A percentile compares a stretch with the other conserved stretches of the same genome.
phyloP scores from a whole-genome alignment of 2,113 vertebrate genomes.

The Choloepus hoffmanni region DNA sequence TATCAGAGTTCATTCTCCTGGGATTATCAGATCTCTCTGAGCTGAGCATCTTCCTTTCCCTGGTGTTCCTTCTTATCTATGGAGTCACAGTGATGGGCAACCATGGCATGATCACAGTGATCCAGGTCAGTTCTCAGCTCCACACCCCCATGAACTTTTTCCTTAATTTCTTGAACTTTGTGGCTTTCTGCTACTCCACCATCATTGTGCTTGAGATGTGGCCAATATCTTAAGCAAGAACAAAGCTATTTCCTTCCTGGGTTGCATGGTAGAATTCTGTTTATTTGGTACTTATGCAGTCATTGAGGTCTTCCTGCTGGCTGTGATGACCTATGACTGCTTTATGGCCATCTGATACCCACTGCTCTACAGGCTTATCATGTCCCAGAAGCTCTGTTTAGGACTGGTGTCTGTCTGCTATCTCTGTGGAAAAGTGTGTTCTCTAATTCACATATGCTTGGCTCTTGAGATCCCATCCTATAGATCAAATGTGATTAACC shows the following conservation, averaged over 20 bases:
- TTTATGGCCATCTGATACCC: constrained; percentile 67
- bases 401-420: constrained; percentile 40
- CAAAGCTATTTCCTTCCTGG: constrained; percentile 65
- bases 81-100: constrained; percentile 36
- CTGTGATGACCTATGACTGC: constrained; percentile 71
- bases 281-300: background rate
- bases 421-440: background rate
- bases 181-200: constrained; percentile 74
- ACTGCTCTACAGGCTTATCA: background rate
- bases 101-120: background rate
- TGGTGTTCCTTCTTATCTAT: too few relatives aligned
- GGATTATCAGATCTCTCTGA: background rate
- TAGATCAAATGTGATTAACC: background rate
- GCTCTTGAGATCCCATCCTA: constrained; percentile 38
- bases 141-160: constrained; percentile 80
- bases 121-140: constrained; percentile 48
- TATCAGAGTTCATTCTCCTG: constrained; percentile 12
- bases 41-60: too few relatives aligned
- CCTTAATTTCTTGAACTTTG: constrained; percentile 71
- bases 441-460: constrained; percentile 51
- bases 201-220: constrained; percentile 67
- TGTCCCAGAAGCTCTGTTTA: background rate
- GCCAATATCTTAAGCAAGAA: constrained; percentile 30
- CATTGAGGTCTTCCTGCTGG: constrained; percentile 61
- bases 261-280: constrained; percentile 53